Evolutionary conservation across 2,888 invertebrate genomes (phyloP).

Genomic region (Leptogaster cylindrica): DNA sequence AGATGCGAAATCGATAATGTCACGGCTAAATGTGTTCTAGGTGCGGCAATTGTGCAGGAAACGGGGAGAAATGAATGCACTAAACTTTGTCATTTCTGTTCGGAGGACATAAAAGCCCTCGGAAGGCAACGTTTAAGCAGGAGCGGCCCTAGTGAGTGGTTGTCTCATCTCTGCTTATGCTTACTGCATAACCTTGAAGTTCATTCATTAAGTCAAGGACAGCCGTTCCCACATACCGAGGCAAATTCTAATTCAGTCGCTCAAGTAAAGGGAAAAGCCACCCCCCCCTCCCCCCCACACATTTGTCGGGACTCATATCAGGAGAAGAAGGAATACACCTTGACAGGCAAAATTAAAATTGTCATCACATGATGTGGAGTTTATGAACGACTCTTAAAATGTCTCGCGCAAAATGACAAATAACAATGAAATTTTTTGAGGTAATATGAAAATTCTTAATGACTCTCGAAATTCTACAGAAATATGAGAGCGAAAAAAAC

Average conservation of each 20-base stretch:
- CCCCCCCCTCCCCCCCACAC: too few relatives aligned
- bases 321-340: too few relatives aligned
- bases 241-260: conserved; percentile 13
- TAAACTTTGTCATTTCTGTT: neutral
- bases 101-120: neutral
- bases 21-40: conserved; percentile 19
- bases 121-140: conserved; percentile 3
- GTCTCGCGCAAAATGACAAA: too few relatives aligned
- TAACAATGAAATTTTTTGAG: too few relatives aligned
- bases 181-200: conserved; percentile 30
- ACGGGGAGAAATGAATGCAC: conserved; percentile 3
- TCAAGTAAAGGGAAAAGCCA: neutral
- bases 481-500: too few relatives aligned
- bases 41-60: conserved; percentile 13
- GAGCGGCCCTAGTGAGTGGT: neutral
- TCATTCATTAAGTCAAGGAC: conserved; percentile 33
- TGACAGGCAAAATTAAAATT: conserved; percentile 9
- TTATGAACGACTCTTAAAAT: conserved; percentile 3
- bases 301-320: too few relatives aligned
- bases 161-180: neutral
- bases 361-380: conserved; percentile 7
- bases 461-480: too few relatives aligned
- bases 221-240: neutral
- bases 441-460: too few relatives aligned
- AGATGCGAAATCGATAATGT: conserved; percentile 5